A percentile compares a stretch with the other conserved stretches of the same genome.
These are phyloP conservation scores for Aurelia sp. DNA, from an alignment of 30 jellyfish, hydroid and myxozoan species.

Conservation along the genomic window DNA sequence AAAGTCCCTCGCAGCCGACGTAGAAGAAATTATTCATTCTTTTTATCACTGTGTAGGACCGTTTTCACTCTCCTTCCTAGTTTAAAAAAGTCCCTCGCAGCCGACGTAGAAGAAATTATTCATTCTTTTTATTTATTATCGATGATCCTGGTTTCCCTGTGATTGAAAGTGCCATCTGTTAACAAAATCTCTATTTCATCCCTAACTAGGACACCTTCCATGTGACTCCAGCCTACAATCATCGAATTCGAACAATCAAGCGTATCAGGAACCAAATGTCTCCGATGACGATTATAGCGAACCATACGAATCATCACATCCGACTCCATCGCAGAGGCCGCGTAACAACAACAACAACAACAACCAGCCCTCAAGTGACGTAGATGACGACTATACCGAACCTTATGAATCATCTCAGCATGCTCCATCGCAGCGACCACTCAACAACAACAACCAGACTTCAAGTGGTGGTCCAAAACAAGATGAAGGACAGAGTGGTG, in stretches of 20 bases:
- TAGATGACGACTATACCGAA: constrained; percentile 45
- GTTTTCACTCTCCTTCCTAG: no score
- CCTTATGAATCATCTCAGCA: constrained; percentile 31
- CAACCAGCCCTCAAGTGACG: neutral
- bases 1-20: no score
- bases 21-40: no score
- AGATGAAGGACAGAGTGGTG: neutral
- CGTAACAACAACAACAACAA: neutral
- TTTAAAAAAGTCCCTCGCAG: no score
- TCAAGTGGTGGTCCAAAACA: neutral
- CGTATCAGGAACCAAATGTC: neutral
- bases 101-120: no score
- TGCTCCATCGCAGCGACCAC: neutral
- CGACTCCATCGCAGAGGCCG: neutral
- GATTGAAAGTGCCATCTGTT: no score
- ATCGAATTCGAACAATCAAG: neutral
- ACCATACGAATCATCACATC: constrained; percentile 23
- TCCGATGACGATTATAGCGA: constrained; percentile 23
- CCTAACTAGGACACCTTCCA: neutral
- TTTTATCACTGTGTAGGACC: no score
- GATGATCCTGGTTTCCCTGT: no score
- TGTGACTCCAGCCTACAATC: neutral
- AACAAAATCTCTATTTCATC: no score
- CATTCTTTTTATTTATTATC: no score
- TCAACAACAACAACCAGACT: constrained; percentile 18